Evolutionary conservation across 2,888 invertebrate species (phyloP).

Genomic region (Drosophila rellima): DNA sequence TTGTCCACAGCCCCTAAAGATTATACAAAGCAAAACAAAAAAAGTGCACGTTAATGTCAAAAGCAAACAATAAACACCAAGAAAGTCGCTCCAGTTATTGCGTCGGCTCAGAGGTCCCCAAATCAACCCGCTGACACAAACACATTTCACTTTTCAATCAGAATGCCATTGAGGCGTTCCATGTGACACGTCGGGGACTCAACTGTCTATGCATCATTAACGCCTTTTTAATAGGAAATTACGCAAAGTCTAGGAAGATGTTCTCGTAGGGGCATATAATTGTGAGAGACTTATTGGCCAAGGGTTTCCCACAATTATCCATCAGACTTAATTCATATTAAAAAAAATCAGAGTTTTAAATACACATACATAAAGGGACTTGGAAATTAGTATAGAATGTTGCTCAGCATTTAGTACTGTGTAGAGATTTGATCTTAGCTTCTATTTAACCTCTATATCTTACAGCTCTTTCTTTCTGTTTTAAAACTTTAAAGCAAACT

Average conservation of each 20-base stretch:
- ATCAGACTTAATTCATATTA: not conserved
- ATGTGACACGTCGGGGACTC: constrained; percentile 68
- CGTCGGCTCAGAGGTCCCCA: constrained; percentile 3
- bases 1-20: constrained; percentile 65
- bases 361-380: not conserved
- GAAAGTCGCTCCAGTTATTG: constrained; percentile 15
- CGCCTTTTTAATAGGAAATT: constrained; percentile 56
- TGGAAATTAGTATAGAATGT: not conserved
- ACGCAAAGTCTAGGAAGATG: constrained; percentile 21
- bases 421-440: not conserved
- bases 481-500: constrained; percentile 8
- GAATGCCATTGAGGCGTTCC: constrained; percentile 77
- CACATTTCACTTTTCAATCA: constrained; percentile 80
- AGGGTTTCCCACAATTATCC: constrained; percentile 36
- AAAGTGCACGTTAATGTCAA: constrained; percentile 46
- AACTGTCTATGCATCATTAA: constrained; percentile 62
- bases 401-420: too few relatives aligned
- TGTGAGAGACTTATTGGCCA: constrained; percentile 29
- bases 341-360: not conserved
- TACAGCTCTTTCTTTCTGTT: not conserved
- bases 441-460: not conserved
- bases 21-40: constrained; percentile 42
- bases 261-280: constrained; percentile 10
- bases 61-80: constrained; percentile 61
- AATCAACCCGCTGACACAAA: constrained; percentile 42